These are phyloP conservation scores for Epirrhoe tristata DNA, from an alignment of 2,888 invertebrate genomes.

Conservation along the genomic window DNA sequence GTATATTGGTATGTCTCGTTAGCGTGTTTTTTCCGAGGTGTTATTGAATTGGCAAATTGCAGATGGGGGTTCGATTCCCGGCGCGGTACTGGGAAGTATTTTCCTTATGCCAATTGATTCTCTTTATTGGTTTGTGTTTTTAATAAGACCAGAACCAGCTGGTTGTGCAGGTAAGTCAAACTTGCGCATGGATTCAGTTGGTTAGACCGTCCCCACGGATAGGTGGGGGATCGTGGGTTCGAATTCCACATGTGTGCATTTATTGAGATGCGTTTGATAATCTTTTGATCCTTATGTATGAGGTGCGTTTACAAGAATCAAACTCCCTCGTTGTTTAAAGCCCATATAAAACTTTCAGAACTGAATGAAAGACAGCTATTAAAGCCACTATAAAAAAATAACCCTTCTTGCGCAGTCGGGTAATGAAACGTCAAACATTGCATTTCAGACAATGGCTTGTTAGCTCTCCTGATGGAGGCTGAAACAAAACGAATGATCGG, in stretches of 20 bases:
- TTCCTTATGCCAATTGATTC: background rate
- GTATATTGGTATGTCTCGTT: slow-evolving; percentile 53
- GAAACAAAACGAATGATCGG: slow-evolving; percentile 49
- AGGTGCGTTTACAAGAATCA: too few species aligned
- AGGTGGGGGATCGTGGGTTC: too few species aligned
- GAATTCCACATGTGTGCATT: too few species aligned
- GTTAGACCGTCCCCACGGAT: too few species aligned
- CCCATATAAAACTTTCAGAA: too few species aligned
- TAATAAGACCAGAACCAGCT: background rate
- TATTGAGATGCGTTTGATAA: too few species aligned
- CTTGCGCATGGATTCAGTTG: too few species aligned
- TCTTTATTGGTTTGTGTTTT: background rate
- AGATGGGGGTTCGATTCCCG: slow-evolving; percentile 31
- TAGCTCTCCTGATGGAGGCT: slow-evolving; percentile 54
- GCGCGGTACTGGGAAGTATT: background rate
- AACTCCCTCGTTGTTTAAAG: too few species aligned
- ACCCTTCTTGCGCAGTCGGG: background rate
- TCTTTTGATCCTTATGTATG: too few species aligned
- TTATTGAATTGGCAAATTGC: slow-evolving; percentile 43
- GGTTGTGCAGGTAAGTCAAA: too few species aligned
- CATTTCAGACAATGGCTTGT: slow-evolving; percentile 49
- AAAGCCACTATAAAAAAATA: background rate
- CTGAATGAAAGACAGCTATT: too few species aligned
- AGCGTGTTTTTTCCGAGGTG: slow-evolving; percentile 62
- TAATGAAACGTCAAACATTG: slow-evolving; percentile 29